Evolutionary conservation across 2,113 vertebrate genomes (phyloP).

Genomic region (Saimiri boliviensis): DNA sequence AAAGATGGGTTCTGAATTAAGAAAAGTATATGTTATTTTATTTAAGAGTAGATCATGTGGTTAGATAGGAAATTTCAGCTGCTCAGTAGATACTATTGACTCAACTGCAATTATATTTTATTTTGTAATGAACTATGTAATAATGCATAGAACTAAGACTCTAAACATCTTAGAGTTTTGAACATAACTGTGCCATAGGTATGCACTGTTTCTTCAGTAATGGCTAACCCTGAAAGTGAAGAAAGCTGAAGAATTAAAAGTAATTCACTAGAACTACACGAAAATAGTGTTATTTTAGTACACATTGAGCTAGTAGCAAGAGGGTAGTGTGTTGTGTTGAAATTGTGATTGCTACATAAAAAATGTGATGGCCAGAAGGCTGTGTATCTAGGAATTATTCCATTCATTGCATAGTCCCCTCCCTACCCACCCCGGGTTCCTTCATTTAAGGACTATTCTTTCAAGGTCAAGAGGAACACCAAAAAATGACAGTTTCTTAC

Average conservation of each 20-base stretch:
- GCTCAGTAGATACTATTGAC: not conserved
- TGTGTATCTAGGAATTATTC: not conserved
- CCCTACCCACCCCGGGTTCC: not conserved
- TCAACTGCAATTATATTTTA: constrained; percentile 1
- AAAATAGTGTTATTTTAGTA: not conserved
- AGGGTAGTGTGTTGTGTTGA: not conserved
- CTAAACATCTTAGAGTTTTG: not conserved
- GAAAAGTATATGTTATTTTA: not conserved
- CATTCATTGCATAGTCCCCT: not conserved
- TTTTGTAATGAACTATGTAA: not conserved
- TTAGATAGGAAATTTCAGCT: not conserved
- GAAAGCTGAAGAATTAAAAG: not conserved
- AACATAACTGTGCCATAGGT: not conserved
- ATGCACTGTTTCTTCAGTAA: not conserved
- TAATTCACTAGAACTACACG: not conserved
- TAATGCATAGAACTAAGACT: not conserved
- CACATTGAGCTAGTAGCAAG: not conserved
- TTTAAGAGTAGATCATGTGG: not conserved
- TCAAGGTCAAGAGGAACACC: constrained; percentile 47
- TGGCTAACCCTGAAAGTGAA: not conserved
- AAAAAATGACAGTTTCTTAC: not conserved
- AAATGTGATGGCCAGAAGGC: not conserved
- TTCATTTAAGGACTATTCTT: constrained; percentile 44
- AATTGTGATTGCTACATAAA: not conserved
- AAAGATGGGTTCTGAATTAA: constrained; percentile 15